Base-by-base conservation (phyloP, 1,140 invertebrate genomes). In the Drosophila neocordata region DNA sequence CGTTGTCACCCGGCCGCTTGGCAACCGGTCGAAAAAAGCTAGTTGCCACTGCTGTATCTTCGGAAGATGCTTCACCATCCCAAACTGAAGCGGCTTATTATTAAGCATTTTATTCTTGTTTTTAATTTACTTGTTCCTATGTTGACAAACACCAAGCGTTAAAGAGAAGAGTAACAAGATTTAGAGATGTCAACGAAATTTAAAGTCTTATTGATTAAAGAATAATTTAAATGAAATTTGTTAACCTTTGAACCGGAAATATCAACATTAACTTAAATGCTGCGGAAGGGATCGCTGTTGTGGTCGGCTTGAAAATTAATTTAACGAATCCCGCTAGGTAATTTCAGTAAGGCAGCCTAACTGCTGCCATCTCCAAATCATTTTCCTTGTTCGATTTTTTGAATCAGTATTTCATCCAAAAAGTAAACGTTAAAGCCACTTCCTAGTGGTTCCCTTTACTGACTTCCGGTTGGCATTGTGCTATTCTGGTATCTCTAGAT, bases 401-500 rank as follows among this genome's bases (percentile, higher is more conserved):
- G 5, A 48, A 73, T 73, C 44, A 31, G 48, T 31, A 73, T 73
- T 73, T 73, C 60, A 48, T 55, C 71, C 66, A 73, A 60, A 48
- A 66, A 53, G 27, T 18, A 6, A 37, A 44, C 5, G 18, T 35
- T n/a, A 3, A 22, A 31, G 41, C 69, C 55, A 31, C 38, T 8
- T 58, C 15, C 22, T 59, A 58, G 20, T 13, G 18, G 62, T 52
- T 60, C 51, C 52, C 48, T 60, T 52, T 6, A 22, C 55, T 20
- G 51, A n/a, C 59, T 38, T 68, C 55, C 56, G 5, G 71, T 63
- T 12, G 0, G 95, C 95, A 96, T 97, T 99, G 62, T 96, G 95
- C 92, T 99, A 98, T 59, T 99, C 97, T 22, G 95, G 96, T 53
- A 99, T 98, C 93, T 99, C 98, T 8, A 99, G 93, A 2, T 1